Percentiles rank a stretch among this genome's conserved stretches.
phyloP scores from a whole-genome alignment of 2,797 vertebrate species.

The Molossus molossus region DNA sequence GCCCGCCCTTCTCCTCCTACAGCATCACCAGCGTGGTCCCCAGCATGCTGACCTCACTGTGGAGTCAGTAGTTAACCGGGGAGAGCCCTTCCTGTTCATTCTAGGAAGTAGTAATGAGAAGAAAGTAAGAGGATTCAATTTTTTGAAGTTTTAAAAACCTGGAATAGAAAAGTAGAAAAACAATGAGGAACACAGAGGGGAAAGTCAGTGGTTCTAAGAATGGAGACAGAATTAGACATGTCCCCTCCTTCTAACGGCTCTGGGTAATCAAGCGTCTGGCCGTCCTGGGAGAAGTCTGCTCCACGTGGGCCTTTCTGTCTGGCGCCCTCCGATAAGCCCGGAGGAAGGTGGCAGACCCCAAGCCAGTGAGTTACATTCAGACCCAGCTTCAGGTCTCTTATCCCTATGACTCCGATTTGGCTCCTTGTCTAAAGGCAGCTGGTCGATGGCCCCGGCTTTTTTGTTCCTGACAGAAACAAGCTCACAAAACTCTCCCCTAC shows the following conservation, averaged over 20 bases:
- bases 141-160: slow-evolving; percentile 5
- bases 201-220: slow-evolving; percentile 22
- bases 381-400: not conserved
- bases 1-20: not conserved
- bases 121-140: slow-evolving; percentile 36
- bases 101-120: not conserved
- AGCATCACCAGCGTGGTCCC: too few relatives aligned
- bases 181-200: not conserved
- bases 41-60: not conserved
- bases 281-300: slow-evolving; percentile 7
- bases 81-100: not conserved
- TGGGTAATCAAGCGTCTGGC: slow-evolving; percentile 40
- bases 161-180: not conserved
- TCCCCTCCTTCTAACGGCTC: slow-evolving; percentile 52
- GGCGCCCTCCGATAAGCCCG: not conserved
- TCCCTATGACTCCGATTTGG: slow-evolving; percentile 44
- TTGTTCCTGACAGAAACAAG: slow-evolving; percentile 79
- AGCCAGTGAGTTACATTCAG: not conserved
- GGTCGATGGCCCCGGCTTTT: slow-evolving; percentile 69
- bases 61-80: not conserved
- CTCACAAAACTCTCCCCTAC: slow-evolving; percentile 58
- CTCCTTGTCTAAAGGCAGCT: slow-evolving; percentile 69
- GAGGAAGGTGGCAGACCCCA: slow-evolving; percentile 57
- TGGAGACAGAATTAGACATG: slow-evolving; percentile 57
- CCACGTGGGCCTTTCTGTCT: slow-evolving; percentile 44